A percentile compares a stretch with the other conserved stretches of the same genome.
Conservation (phyloP, 1,140 invertebrate species). For the Lordiphosa stackelbergi region DNA sequence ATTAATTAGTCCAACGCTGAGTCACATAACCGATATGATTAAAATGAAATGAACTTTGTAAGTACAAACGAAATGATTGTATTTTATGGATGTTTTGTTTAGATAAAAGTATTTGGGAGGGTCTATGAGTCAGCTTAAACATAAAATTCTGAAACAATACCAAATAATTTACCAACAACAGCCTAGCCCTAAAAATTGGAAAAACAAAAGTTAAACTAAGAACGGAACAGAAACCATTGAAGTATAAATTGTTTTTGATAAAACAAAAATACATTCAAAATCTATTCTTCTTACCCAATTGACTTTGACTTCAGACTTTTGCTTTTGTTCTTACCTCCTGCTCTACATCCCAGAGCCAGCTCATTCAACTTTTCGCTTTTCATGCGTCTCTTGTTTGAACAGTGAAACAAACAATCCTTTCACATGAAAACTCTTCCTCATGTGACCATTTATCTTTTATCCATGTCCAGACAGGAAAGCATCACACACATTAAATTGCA, state of each 20-base stretch:
- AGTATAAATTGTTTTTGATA: too few relatives aligned
- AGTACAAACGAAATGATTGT: too few relatives aligned
- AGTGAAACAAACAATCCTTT: conserved; percentile 18
- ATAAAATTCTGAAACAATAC: too few relatives aligned
- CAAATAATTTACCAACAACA: too few relatives aligned
- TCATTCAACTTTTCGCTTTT: conserved; percentile 20
- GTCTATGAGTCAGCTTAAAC: too few relatives aligned
- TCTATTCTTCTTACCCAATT: neutral
- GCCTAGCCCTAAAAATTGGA: too few relatives aligned
- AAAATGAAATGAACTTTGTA: too few relatives aligned
- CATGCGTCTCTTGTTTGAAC: conserved; percentile 3
- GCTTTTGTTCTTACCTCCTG: conserved; percentile 1
- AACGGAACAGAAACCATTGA: too few relatives aligned
- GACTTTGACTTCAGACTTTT: neutral
- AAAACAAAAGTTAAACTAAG: too few relatives aligned
- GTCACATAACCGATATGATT: conserved; percentile 4
- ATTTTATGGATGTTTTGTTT: too few relatives aligned
- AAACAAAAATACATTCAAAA: too few relatives aligned
- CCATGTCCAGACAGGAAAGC: conserved; percentile 3
- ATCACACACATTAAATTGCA: conserved; percentile 40
- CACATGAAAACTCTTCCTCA: conserved; percentile 9
- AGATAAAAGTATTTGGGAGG: too few relatives aligned
- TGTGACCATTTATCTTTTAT: neutral
- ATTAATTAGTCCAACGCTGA: conserved; percentile 2
- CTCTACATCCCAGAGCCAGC: neutral